Evolutionary conservation across 2,797 vertebrate species (phyloP).

Genomic region (Chelonia mydas): DNA sequence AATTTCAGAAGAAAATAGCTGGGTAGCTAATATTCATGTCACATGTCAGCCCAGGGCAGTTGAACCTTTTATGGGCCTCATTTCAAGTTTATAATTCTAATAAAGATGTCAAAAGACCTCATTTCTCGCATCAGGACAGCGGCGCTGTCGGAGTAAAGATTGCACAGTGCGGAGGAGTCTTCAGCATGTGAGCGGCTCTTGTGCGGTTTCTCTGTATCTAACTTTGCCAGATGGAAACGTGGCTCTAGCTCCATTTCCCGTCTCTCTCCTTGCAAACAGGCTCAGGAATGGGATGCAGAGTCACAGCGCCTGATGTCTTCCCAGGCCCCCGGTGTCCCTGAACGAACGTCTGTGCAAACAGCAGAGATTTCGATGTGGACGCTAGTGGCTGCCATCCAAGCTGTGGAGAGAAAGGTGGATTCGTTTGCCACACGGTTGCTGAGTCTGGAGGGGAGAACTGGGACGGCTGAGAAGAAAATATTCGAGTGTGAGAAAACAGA

Average conservation of each 20-base stretch:
- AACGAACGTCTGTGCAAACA: slow-evolving; percentile 31
- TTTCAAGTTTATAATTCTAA: background rate
- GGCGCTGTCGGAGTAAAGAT: background rate
- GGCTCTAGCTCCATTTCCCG: background rate
- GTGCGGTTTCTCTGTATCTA: background rate
- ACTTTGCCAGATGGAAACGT: background rate
- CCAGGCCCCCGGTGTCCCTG: slow-evolving; percentile 12
- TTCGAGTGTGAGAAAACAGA: slow-evolving; percentile 67
- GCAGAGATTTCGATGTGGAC: slow-evolving; percentile 67
- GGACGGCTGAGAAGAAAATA: slow-evolving; percentile 66
- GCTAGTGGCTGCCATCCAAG: slow-evolving; percentile 68
- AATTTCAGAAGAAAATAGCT: background rate
- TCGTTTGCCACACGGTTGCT: slow-evolving; percentile 65
- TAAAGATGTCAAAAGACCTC: background rate
- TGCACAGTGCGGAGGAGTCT: background rate
- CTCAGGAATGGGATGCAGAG: slow-evolving; percentile 63
- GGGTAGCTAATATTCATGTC: background rate
- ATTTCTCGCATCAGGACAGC: background rate
- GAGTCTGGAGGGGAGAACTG: slow-evolving; percentile 61
- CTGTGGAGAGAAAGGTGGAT: slow-evolving; percentile 69
- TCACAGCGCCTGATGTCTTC: slow-evolving; percentile 35
- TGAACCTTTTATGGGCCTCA: background rate
- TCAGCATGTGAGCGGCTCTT: background rate
- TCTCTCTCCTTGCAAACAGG: slow-evolving; percentile 37
- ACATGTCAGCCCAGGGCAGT: background rate